phyloP scores from a whole-genome alignment of 2,113 vertebrate species.

The Pseudois nayaur region DNA sequence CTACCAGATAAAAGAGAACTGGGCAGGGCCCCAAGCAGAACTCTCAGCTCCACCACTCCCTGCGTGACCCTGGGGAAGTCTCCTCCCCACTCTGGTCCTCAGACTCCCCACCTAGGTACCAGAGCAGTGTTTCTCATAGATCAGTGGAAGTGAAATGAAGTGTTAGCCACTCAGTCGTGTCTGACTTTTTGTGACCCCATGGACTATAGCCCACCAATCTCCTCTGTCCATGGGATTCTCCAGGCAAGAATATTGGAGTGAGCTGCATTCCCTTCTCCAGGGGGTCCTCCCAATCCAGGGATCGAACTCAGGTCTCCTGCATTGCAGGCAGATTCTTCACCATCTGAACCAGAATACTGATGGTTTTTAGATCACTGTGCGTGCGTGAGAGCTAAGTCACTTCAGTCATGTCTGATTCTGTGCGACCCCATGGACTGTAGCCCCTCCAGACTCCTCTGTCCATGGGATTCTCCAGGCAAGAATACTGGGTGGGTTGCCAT shows the following conservation, averaged over 20 bases:
- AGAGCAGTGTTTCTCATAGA: not conserved
- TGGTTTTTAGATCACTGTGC: not conserved
- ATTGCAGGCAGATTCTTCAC: not conserved
- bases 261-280: not conserved
- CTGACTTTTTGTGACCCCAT: not conserved
- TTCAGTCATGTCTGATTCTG: not conserved
- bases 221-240: not conserved
- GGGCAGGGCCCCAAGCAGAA: not conserved
- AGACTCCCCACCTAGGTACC: not conserved
- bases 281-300: not conserved
- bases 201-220: not conserved
- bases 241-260: not conserved
- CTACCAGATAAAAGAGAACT: not conserved
- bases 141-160: not conserved
- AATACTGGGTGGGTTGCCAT: not conserved
- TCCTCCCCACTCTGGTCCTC: not conserved
- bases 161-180: not conserved
- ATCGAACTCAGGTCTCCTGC: not conserved
- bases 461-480: not conserved
- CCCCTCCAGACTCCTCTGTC: not conserved
- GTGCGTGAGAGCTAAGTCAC: not conserved
- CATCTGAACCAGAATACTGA: not conserved
- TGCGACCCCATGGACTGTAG: not conserved
- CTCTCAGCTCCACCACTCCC: not conserved
- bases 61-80: not conserved